These are phyloP conservation scores for Leptinotarsa peninsularis DNA, from an alignment of 2,888 invertebrate species.

Conservation along the genomic window DNA sequence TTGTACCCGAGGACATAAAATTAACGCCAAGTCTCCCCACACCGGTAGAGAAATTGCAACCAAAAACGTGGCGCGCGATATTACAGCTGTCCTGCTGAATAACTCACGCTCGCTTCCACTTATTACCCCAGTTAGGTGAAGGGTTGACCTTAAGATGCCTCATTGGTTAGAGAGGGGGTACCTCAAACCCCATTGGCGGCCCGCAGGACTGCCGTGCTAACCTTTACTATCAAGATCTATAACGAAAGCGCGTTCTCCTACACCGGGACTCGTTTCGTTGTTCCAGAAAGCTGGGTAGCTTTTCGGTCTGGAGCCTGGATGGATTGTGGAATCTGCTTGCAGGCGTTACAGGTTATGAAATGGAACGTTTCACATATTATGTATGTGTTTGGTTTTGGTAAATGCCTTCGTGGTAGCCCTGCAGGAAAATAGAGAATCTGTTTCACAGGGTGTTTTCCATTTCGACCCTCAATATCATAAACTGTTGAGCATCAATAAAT, in stretches of 20 bases:
- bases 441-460: no score
- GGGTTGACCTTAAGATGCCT: slow-evolving; percentile 65
- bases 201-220: slow-evolving; percentile 65
- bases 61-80: slow-evolving; percentile 59
- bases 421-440: no score
- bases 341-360: background rate
- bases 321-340: background rate
- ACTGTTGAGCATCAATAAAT: no score
- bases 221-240: slow-evolving; percentile 65
- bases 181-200: slow-evolving; percentile 67
- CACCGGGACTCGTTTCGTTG: slow-evolving; percentile 25
- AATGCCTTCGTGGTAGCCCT: no score
- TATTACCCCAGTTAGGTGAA: slow-evolving; percentile 49
- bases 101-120: slow-evolving; percentile 39
- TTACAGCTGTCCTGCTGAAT: slow-evolving; percentile 55
- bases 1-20: slow-evolving; percentile 52
- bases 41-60: slow-evolving; percentile 54
- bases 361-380: no score
- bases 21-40: slow-evolving; percentile 47
- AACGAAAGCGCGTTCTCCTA: slow-evolving; percentile 52
- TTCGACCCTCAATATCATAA: no score
- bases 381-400: no score
- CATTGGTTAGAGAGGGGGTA: slow-evolving; percentile 66
- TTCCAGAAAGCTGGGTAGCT: slow-evolving; percentile 32
- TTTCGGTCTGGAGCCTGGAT: slow-evolving; percentile 1